Evolutionary conservation across 2,888 invertebrate genomes (phyloP).

Genomic region (Baronia brevicornis): DNA sequence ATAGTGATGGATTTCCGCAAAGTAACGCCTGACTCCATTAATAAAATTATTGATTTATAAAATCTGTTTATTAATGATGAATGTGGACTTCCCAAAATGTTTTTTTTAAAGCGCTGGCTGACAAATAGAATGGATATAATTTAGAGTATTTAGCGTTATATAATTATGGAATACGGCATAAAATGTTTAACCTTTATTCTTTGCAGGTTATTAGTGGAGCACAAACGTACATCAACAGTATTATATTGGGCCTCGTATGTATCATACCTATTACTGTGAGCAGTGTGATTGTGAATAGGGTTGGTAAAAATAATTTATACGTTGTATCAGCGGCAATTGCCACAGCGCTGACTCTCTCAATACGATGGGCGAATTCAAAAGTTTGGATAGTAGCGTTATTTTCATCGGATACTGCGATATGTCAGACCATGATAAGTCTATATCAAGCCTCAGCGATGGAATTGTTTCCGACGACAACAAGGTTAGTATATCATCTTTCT

Average conservation of each 20-base stretch:
- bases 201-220: conserved; percentile 45
- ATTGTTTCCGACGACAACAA: conserved; percentile 44
- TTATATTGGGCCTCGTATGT: conserved; percentile 41
- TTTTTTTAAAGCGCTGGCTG: no score
- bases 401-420: conserved; percentile 30
- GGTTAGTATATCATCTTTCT: no score
- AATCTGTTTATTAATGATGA: no score
- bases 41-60: no score
- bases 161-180: no score
- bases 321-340: conserved; percentile 28
- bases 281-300: conserved; percentile 41
- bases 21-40: no score
- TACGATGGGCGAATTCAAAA: conserved; percentile 40
- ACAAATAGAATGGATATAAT: no score
- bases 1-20: no score
- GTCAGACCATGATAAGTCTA: conserved; percentile 38
- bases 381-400: conserved; percentile 38
- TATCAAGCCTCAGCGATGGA: conserved; percentile 42
- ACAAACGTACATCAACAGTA: conserved; percentile 53
- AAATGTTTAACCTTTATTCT: no score
- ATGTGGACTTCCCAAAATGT: no score
- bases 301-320: conserved; percentile 45
- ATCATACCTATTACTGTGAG: conserved; percentile 18
- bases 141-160: no score
- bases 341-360: conserved; percentile 26